Evolutionary conservation across 2,888 invertebrate genomes (phyloP), one percentile per base, ranked within the genome.

Genomic region (Morpho achilles): DNA sequence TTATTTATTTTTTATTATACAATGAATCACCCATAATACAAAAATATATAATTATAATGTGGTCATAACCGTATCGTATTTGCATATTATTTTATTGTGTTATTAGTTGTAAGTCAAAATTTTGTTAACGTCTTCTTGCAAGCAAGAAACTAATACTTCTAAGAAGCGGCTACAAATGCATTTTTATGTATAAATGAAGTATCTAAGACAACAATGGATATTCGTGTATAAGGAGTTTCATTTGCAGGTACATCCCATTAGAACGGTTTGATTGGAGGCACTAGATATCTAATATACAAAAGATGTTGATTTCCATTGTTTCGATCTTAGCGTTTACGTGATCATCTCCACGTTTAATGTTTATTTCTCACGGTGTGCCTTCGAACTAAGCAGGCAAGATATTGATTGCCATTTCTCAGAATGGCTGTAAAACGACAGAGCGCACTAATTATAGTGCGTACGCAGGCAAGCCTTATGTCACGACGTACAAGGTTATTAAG

Each of bases 401-500:
- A 80, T 79, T 76, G 77, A 81, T 80, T 79, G 75, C 73, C 62
- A 64, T 70, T 80, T 80, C 81, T 75, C 64, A 64, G 80, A 78
- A 80, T 68, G 70, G 67, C 74, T 72, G 75, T 77, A 80, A 71
- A 77, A 76, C 73, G 70, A 62, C 71, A 65, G 68, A 70, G 69
- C 72, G 72, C 72, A 83, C 80, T 81, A 84, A 86, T 84, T 82
- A 84, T 82, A 85, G 81, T 72, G 74, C 72, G 73, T 69, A 71
- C 70, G 70, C 75, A 74, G 73, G 71, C 76, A 61, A 76, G 69
- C 75, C 84, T 88, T 87, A 87, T 88, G 86, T 87, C 86, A 89
- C 82, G 72, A 73, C 75, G 76, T 75, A 82, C 84, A 85, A 86
- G 84, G 84, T 84, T 87, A 82, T 78, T 77, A 74, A 79, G 74